phyloP scores from a whole-genome alignment of 2,797 vertebrate genomes.

The Malurus leucopterus region DNA sequence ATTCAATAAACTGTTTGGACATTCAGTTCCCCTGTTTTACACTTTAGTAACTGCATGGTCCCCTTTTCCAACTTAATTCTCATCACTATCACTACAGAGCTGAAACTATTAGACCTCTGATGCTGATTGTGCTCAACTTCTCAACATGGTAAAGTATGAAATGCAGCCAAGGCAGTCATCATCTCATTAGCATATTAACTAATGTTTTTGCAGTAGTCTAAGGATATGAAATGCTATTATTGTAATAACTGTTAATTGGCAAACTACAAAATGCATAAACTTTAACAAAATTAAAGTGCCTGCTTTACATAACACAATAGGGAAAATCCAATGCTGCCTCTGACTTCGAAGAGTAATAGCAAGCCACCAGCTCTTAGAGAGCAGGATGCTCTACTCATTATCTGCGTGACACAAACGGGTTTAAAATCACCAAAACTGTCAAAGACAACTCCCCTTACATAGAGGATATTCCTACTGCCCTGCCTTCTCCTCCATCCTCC shows the following conservation, averaged over 20 bases:
- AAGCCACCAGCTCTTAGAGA: not conserved
- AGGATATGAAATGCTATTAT: not conserved
- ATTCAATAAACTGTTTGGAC: slow-evolving; percentile 14
- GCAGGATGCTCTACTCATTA: not conserved
- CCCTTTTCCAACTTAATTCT: not conserved
- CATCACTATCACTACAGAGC: not conserved
- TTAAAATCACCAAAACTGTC: not conserved
- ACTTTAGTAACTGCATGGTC: not conserved
- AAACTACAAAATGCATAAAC: not conserved
- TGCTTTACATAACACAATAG: not conserved
- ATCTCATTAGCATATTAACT: not conserved
- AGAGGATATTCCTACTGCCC: not conserved
- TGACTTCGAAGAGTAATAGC: not conserved
- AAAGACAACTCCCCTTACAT: not conserved
- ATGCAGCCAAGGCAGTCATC: not conserved
- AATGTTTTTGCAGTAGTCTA: not conserved
- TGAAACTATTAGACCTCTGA: not conserved
- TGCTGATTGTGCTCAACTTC: not conserved
- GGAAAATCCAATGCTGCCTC: not conserved
- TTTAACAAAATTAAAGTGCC: not conserved
- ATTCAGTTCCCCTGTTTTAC: not conserved
- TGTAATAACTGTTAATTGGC: not conserved
- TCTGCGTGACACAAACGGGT: not conserved
- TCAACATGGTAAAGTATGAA: not conserved
- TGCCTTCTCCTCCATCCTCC: not conserved